Base-by-base conservation (phyloP, 2,113 vertebrate genomes). In the Corvus hawaiiensis region DNA sequence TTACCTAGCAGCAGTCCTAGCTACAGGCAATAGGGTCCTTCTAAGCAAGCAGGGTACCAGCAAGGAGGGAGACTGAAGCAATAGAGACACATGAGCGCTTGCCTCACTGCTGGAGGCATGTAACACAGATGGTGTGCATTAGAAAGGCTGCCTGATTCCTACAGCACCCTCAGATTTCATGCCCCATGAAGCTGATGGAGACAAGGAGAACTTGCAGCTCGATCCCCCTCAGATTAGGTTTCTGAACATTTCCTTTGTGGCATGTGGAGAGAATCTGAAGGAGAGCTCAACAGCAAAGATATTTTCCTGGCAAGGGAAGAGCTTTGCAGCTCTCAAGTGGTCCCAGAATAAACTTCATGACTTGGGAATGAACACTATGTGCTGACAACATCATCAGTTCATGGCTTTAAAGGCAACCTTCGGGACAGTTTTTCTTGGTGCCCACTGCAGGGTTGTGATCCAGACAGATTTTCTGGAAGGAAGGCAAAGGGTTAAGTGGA, bases 341-440 rank as follows among this genome's bases (percentile, higher is more conserved):
- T 96, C 94, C 94, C 94, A 93, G 94, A 97, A 97, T 96, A 96
- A 93, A 93, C 90, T 58, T 94, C 83, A 93, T 81, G 85, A 90
- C 93, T 97, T 97, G 83, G 66, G 93, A 96, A 97, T 84, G 94
- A 96, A 92, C 92, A 32, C 90, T 95, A 96, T 96, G 96, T 94
- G 85, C 93, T 84, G 83, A 94, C 90, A 87, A 84, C 80, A 11
- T 94, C 93, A 94, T 83, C 87, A 83, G 84, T 67, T 91, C 87
- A 63, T 0, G 1, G 64, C 73, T 93, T 93, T 92, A 90, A 95
- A 94, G 96, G 92, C 83, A 94, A 58, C n/a, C 61, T 83, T 90
- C 82, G 81, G 72, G 61, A 61, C 41, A 78, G 86, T 83, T 92
- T 88, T 81, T 54, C 85, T 66, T 64, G 49, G 26, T 79, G 37